These are phyloP conservation scores for Patagioenas fasciata DNA, from an alignment of 2,113 vertebrate genomes.

Conservation along the genomic window DNA sequence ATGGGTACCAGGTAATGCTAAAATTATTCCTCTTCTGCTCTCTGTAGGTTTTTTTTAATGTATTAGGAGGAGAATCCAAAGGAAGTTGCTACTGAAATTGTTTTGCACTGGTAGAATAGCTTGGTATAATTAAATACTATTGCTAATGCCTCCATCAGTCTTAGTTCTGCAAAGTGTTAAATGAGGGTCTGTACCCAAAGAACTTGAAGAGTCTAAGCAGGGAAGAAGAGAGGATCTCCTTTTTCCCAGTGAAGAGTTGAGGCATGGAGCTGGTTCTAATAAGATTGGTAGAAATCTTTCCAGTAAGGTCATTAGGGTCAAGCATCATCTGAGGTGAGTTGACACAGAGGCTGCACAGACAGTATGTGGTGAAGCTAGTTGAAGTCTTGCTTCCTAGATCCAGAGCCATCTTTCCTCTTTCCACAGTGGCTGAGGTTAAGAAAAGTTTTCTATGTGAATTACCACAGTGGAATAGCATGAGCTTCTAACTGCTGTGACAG, in stretches of 20 bases:
- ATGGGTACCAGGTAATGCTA: slow-evolving; percentile 90
- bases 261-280: not conserved
- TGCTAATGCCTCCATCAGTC: not conserved
- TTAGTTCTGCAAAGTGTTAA: not conserved
- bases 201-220: not conserved
- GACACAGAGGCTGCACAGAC: not conserved
- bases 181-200: not conserved
- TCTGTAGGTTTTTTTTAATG: not conserved
- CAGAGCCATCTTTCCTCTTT: not conserved
- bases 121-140: not conserved
- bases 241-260: not conserved
- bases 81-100: not conserved
- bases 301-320: not conserved
- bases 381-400: not conserved
- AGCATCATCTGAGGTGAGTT: not conserved
- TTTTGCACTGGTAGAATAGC: not conserved
- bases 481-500: not conserved
- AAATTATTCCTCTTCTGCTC: not conserved
- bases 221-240: not conserved
- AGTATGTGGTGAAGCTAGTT: not conserved
- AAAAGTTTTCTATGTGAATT: not conserved
- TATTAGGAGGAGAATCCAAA: not conserved
- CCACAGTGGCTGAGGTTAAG: not conserved
- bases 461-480: not conserved
- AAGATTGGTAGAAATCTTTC: not conserved